Evolutionary conservation across 2,888 invertebrate species (phyloP).

Genomic region (Morpho achilles): DNA sequence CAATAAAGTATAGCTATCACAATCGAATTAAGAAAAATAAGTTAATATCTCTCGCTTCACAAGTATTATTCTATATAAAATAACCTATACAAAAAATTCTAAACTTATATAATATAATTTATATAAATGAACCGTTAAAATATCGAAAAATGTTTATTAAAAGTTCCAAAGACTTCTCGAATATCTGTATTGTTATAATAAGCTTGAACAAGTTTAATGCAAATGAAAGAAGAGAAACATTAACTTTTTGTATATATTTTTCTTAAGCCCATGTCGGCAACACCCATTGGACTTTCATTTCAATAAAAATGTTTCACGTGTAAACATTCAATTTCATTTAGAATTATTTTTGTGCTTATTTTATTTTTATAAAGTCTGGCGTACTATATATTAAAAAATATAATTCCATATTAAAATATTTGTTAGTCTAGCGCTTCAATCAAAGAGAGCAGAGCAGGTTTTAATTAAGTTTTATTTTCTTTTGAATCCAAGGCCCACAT

Average conservation of each 20-base stretch:
- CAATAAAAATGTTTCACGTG: conserved; percentile 5
- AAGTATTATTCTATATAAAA: no score
- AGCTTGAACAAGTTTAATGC: conserved; percentile 19
- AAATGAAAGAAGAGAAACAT: conserved; percentile 12
- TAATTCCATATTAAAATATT: no score
- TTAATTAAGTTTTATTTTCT: no score
- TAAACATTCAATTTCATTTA: neutral
- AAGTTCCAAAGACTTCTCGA: conserved; percentile 12
- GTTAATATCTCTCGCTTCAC: no score
- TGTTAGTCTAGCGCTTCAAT: no score
- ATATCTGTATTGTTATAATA: conserved; percentile 21
- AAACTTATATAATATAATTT: neutral
- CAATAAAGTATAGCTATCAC: no score
- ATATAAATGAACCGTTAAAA: conserved; percentile 1
- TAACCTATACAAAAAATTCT: neutral
- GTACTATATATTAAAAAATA: no score
- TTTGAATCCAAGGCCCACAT: no score
- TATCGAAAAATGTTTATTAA: conserved; percentile 4
- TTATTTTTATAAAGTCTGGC: no score
- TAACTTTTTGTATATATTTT: conserved; percentile 15
- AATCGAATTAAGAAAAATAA: no score
- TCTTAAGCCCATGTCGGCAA: conserved; percentile 6
- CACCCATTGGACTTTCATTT: conserved; percentile 10
- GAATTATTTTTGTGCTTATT: no score
- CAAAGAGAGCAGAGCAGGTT: no score